phyloP scores from a whole-genome alignment of 2,888 invertebrate genomes.

The Drosophila subquinaria region DNA sequence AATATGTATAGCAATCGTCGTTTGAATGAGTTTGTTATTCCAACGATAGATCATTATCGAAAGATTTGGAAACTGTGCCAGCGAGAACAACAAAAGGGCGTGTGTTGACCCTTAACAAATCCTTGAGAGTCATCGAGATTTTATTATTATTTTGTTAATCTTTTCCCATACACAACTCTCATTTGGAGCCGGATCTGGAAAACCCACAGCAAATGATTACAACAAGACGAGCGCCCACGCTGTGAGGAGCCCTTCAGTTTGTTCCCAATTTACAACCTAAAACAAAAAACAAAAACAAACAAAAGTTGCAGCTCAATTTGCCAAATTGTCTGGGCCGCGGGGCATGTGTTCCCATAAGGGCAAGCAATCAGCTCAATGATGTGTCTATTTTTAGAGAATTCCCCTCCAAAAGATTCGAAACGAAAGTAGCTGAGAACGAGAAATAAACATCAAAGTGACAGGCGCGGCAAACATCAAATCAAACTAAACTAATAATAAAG shows the following conservation, averaged over 20 bases:
- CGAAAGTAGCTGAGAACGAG: conserved; percentile 45
- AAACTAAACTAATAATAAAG: not conserved
- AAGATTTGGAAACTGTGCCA: conserved; percentile 25
- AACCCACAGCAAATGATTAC: conserved; percentile 8
- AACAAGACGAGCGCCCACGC: conserved; percentile 41
- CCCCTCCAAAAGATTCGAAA: conserved; percentile 9
- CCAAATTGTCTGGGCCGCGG: conserved; percentile 24
- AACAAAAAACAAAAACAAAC: conserved; percentile 34
- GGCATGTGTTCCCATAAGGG: conserved; percentile 45
- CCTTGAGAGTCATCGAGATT: conserved; percentile 13
- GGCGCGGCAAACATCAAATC: conserved; percentile 55
- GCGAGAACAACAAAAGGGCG: conserved; percentile 26
- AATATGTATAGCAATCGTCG: conserved; percentile 26
- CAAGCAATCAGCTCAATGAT: conserved; percentile 20
- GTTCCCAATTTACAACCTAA: conserved; percentile 21
- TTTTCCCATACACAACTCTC: conserved; percentile 5
- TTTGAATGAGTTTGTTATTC: conserved; percentile 9
- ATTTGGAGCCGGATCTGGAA: conserved; percentile 34
- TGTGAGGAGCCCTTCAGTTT: conserved; percentile 40
- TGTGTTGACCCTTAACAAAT: conserved; percentile 22
- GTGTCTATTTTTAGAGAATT: conserved; percentile 42
- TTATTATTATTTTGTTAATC: conserved; percentile 3
- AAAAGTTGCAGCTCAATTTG: conserved; percentile 59
- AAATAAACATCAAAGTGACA: conserved; percentile 68
- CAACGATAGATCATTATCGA: conserved; percentile 1